Evolutionary conservation across 2,113 vertebrate species (phyloP), one percentile per base, ranked within the genome.

Genomic region (Meles meles): DNA sequence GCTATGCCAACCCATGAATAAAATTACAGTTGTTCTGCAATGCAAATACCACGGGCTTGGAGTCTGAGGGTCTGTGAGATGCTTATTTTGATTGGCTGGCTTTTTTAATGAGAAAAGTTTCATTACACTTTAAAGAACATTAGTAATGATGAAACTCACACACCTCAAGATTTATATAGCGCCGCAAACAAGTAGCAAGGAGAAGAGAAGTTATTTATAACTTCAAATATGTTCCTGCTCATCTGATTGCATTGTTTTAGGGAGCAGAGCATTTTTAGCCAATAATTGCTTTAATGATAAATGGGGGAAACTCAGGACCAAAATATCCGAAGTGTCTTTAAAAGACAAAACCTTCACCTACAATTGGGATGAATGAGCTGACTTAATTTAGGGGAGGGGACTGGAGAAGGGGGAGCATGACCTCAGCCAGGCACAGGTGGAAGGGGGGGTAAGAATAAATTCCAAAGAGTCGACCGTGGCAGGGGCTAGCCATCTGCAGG

Each of bases 21-120:
- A 97, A 97, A 98, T 98, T 97, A 98, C 96, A 89, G 93, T 97
- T 91, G 94, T 96, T 98, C 97, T 98, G 97, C 97, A 97, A 97
- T 98, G 96, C 97, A 98, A 98, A 98, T 96, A 77, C 49, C 5
- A 11, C 0, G 1, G 1, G 69, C 88, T 4, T 72, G 39, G 21
- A 0, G 29, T 79, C 17, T 25, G 59, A 93, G 94, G 95, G 81
- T 61, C 85, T 82, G 76, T 5, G 92, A 92, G 55, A 61, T 27
- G 85, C 74, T 65, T 10, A 5, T 92, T 94, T 91, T 94, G 96
- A 98, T 97, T 98, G 98, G 97, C 93, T 98, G 94, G 61, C 81
- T 89, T 81, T 86, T 97, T 95, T 84, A 97, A 97, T 95, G 97
- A 96, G 95, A 83, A 94, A 98, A 97, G 97, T 98, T 98, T 97